phyloP scores from a whole-genome alignment of 2,797 vertebrate species.

The Myotis pilosus region DNA sequence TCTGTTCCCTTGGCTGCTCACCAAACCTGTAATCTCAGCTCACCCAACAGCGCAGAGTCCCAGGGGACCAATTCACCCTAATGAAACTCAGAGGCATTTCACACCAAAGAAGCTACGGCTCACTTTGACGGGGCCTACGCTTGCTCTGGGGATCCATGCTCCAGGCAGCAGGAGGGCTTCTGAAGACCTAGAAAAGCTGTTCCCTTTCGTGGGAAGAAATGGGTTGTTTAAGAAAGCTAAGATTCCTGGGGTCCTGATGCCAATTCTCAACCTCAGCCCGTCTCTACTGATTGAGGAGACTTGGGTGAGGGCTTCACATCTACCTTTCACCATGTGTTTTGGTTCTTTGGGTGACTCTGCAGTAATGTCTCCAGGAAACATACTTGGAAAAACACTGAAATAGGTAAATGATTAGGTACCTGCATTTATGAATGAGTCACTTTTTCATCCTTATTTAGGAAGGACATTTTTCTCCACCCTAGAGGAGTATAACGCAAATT shows the following conservation, averaged over 20 bases:
- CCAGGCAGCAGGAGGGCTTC: not conserved
- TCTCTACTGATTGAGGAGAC: not conserved
- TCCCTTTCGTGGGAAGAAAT: not conserved
- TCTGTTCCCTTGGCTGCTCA: not conserved
- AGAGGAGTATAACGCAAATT: not conserved
- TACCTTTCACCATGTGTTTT: not conserved
- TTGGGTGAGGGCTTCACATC: not conserved
- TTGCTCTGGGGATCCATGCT: not conserved
- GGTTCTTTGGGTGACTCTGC: not conserved
- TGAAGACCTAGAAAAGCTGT: not conserved
- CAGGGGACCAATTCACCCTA: not conserved
- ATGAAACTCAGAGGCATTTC: constrained; percentile 21
- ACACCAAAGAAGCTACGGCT: not conserved
- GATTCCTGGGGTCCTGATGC: not conserved
- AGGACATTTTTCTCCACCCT: not conserved
- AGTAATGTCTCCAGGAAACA: not conserved
- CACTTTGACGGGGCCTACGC: not conserved
- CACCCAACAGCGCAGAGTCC: not conserved
- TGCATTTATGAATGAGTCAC: not conserved
- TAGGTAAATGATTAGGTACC: not conserved
- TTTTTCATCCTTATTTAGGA: not conserved
- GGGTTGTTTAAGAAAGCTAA: not conserved
- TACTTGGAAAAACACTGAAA: not conserved
- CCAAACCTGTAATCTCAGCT: constrained; percentile 26
- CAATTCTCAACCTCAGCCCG: not conserved